A percentile compares a stretch with the other conserved stretches of the same genome.
Conservation (phyloP, 2,888 invertebrate genomes). For the Epirrhoe tristata region DNA sequence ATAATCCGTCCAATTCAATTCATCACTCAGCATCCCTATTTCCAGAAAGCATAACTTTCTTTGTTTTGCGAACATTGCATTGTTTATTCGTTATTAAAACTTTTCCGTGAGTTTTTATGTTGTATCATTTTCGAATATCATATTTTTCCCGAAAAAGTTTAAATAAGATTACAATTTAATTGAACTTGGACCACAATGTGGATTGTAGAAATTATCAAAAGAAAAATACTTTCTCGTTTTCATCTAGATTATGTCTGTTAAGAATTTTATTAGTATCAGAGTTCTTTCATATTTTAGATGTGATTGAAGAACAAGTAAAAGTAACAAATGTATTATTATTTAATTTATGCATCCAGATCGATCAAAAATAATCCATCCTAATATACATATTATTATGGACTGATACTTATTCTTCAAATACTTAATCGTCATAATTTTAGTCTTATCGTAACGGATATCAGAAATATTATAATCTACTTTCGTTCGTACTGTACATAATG, state of each 20-base stretch:
- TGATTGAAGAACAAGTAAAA: no score
- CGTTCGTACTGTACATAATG: no score
- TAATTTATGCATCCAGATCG: no score
- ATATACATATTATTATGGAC: no score
- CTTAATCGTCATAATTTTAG: no score
- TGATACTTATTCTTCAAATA: no score
- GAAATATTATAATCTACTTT: no score
- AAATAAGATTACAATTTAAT: conserved; percentile 19
- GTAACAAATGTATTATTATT: no score
- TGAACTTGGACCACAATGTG: neutral
- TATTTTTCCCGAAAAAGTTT: neutral
- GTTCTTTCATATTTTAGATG: no score
- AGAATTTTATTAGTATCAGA: neutral
- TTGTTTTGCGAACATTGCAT: conserved; percentile 65
- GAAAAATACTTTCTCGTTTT: neutral
- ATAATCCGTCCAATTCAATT: conserved; percentile 14
- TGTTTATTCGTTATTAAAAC: conserved; percentile 60
- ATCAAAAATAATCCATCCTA: no score
- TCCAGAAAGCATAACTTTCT: conserved; percentile 68
- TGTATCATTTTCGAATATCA: conserved; percentile 26
- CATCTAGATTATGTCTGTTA: neutral
- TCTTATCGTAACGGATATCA: no score
- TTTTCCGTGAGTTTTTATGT: conserved; percentile 49
- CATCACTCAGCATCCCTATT: conserved; percentile 14
- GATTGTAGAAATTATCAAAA: neutral